Conservation (phyloP, 1,140 invertebrate genomes). For the Cherax destructor region DNA sequence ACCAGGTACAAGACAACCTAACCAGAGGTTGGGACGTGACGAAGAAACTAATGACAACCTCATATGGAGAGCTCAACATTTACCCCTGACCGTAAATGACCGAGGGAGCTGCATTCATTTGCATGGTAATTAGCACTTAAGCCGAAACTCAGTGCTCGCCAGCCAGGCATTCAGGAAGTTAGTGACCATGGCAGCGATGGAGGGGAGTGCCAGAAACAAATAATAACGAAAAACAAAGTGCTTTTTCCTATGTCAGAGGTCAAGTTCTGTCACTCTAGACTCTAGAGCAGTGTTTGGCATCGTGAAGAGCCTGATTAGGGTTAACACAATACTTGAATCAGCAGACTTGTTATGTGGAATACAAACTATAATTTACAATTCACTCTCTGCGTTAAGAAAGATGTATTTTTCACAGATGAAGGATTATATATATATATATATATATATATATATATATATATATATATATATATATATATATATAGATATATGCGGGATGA, state of each 20-base stretch:
- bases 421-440: too few species aligned
- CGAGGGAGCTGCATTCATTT: constrained; percentile 31
- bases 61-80: constrained; percentile 20
- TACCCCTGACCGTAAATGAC: constrained; percentile 27
- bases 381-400: background rate
- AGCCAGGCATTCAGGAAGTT: background rate
- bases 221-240: background rate
- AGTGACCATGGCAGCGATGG: background rate
- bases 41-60: background rate
- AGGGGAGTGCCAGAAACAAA: constrained; percentile 9
- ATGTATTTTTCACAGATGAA: background rate
- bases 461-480: too few species aligned
- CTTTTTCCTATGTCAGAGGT: background rate
- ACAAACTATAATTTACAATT: background rate
- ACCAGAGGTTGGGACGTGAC: background rate
- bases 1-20: background rate
- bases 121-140: constrained; percentile 36
- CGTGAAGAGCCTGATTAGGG: background rate
- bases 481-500: too few species aligned
- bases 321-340: background rate
- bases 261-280: background rate
- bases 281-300: background rate
- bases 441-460: too few species aligned
- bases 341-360: background rate
- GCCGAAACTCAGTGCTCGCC: constrained; percentile 3